Evolutionary conservation across 2,113 vertebrate species (phyloP).

Genomic region (Collichthys lucidus): DNA sequence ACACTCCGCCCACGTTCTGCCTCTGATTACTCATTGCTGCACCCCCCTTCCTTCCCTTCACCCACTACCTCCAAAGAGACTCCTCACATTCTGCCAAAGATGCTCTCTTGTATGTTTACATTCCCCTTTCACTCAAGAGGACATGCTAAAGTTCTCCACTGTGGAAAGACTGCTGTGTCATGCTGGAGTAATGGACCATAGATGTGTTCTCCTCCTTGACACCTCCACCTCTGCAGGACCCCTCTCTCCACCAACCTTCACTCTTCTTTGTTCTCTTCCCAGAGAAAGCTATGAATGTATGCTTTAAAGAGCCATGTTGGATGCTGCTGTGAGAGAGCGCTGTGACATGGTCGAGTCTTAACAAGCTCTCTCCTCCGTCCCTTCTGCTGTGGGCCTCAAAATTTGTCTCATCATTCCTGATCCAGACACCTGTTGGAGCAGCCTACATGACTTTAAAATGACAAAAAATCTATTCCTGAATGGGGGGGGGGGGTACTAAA

Average conservation of each 20-base stretch:
- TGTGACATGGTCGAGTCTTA: constrained; percentile 3
- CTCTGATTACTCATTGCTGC: constrained; percentile 47
- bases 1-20: constrained; percentile 30
- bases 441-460: constrained; percentile 31
- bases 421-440: constrained; percentile 29
- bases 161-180: constrained; percentile 29
- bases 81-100: constrained; percentile 84
- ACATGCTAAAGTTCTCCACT: constrained; percentile 38
- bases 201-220: constrained; percentile 41
- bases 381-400: constrained; percentile 29
- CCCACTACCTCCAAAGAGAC: constrained; percentile 85
- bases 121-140: constrained; percentile 65
- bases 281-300: constrained; percentile 78
- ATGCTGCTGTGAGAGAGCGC: constrained; percentile 39
- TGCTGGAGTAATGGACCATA: constrained; percentile 38
- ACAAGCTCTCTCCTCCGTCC: constrained; percentile 22
- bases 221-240: constrained; percentile 41
- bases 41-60: constrained; percentile 17
- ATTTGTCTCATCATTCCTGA: constrained; percentile 31
- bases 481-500: constrained; percentile 5
- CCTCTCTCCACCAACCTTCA: constrained; percentile 12
- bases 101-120: constrained; percentile 83
- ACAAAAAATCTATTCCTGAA: constrained; percentile 13
- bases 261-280: constrained; percentile 41
- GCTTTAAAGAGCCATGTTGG: constrained; percentile 67